A percentile compares a stretch with the other conserved stretches of the same genome.
Evolutionary conservation across 2,888 invertebrate genomes (phyloP).

Genomic region (Polymixis flavicincta): DNA sequence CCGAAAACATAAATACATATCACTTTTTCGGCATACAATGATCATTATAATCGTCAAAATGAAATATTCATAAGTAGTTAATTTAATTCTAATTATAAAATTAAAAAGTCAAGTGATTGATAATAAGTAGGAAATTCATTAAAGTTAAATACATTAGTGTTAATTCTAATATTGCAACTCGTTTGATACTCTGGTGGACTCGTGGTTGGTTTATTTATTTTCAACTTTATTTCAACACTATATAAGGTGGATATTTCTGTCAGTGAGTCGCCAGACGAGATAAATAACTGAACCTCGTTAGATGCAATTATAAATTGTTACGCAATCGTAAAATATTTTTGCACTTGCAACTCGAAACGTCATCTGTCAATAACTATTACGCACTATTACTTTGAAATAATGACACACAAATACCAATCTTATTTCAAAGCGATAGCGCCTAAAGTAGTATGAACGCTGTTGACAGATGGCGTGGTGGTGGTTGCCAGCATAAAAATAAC

Average conservation of each 20-base stretch:
- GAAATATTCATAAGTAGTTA: too few species aligned
- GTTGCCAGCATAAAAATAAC: slow-evolving; percentile 58
- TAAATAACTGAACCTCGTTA: background rate
- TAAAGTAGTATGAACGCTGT: slow-evolving; percentile 63
- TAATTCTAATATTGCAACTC: too few species aligned
- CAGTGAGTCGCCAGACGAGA: background rate
- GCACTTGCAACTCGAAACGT: slow-evolving; percentile 35
- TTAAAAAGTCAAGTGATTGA: too few species aligned
- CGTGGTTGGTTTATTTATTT: background rate
- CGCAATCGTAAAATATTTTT: background rate
- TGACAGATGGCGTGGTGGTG: slow-evolving; percentile 68
- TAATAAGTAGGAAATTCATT: too few species aligned
- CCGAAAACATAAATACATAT: too few species aligned
- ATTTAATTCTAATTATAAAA: too few species aligned
- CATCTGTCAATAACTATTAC: slow-evolving; percentile 55
- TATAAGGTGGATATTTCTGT: background rate
- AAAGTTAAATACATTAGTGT: too few species aligned
- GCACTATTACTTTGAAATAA: slow-evolving; percentile 35
- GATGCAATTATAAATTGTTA: background rate
- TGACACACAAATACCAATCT: background rate
- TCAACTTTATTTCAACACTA: background rate
- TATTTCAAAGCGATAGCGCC: slow-evolving; percentile 34
- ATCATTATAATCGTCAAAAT: too few species aligned
- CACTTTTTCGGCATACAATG: too few species aligned
- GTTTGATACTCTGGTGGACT: background rate